These are phyloP conservation scores for Euphydryas editha DNA, from an alignment of 2,888 invertebrate species.

Conservation along the genomic window DNA sequence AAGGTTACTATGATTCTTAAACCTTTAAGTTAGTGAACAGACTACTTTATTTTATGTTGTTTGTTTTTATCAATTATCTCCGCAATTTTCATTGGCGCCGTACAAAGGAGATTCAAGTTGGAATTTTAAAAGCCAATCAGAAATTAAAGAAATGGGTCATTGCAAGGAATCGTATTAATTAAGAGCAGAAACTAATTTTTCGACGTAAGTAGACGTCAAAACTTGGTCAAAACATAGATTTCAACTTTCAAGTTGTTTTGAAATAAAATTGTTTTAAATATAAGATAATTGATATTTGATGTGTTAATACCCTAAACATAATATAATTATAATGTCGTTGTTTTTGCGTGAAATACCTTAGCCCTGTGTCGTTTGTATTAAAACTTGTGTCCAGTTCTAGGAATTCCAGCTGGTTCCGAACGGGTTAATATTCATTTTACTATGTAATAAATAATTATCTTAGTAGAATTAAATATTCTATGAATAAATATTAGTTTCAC, in stretches of 20 bases:
- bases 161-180: constrained; percentile 28
- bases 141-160: constrained; percentile 38
- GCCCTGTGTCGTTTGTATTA: constrained; percentile 48
- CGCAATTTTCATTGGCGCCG: constrained; percentile 33
- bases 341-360: constrained; percentile 47
- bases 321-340: constrained; percentile 40
- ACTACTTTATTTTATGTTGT: background rate
- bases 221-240: constrained; percentile 65
- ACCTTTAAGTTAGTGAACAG: background rate
- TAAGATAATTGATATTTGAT: constrained; percentile 34
- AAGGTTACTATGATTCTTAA: too few relatives aligned
- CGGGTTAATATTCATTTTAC: constrained; percentile 50
- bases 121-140: constrained; percentile 46
- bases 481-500: constrained; percentile 15
- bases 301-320: constrained; percentile 28
- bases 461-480: constrained; percentile 11
- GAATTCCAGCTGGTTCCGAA: constrained; percentile 65
- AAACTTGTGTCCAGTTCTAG: constrained; percentile 51
- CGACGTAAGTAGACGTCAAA: constrained; percentile 52
- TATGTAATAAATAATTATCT: constrained; percentile 33
- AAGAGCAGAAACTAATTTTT: constrained; percentile 48
- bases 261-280: constrained; percentile 44
- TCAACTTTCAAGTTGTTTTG: constrained; percentile 65
- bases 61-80: constrained; percentile 8
- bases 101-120: constrained; percentile 37